Evolutionary conservation across 2,888 invertebrate species (phyloP).

Genomic region (Junonia oenone): DNA sequence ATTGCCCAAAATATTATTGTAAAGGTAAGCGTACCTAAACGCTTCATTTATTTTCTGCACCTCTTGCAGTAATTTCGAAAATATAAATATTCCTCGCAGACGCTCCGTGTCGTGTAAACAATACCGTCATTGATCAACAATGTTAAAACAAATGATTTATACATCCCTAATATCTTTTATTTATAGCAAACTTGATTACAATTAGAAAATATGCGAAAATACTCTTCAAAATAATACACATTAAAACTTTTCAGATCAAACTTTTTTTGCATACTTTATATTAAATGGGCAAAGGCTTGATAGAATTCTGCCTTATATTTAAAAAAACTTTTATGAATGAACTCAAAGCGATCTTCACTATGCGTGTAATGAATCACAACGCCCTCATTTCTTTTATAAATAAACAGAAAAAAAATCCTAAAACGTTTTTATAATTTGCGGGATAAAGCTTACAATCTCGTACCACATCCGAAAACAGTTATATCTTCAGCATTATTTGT

Average conservation of each 20-base stretch:
- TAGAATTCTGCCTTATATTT: neutral
- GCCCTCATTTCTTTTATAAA: neutral
- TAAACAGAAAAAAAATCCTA: neutral
- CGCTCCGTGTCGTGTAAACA: conserved; percentile 25
- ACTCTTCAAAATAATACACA: too few species aligned
- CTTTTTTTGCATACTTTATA: neutral
- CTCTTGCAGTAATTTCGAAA: conserved; percentile 12
- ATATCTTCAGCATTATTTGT: neutral
- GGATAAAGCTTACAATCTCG: neutral
- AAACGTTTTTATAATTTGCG: neutral
- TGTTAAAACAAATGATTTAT: conserved; percentile 17
- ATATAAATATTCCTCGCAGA: conserved; percentile 26
- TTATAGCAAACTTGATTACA: too few species aligned
- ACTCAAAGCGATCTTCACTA: neutral
- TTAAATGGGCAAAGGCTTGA: neutral
- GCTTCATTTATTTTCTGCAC: neutral
- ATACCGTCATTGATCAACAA: conserved; percentile 16
- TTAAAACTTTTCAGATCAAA: neutral
- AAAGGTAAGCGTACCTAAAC: neutral
- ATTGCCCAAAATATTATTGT: neutral
- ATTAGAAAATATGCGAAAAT: too few species aligned
- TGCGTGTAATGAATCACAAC: neutral
- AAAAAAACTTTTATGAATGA: neutral
- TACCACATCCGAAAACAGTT: neutral
- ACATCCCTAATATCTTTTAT: conserved; percentile 13